Base-by-base conservation (phyloP, 2,113 vertebrate species). In the Ctenomys sociabilis region DNA sequence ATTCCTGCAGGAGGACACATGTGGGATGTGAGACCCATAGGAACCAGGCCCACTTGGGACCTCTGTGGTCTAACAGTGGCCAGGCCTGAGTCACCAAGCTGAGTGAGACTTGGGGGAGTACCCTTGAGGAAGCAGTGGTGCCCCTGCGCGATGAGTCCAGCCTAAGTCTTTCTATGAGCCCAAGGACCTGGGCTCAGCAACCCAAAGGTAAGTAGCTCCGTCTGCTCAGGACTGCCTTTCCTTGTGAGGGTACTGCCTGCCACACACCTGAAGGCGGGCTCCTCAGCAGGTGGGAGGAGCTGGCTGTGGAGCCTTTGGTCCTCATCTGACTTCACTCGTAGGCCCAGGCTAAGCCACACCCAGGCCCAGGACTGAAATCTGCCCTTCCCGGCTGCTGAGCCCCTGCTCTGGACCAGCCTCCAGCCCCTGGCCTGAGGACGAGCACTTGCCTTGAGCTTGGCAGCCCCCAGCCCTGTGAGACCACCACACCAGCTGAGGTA, bases 401-500 rank as follows among this genome's bases (percentile, higher is more conserved):
- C 57, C 13, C 43, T 16, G 12, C 28, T 68, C 70, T 5, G 32
- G 59, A 59, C 16, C 16, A 32, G 91, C 17, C 64, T 17, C 19
- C 22, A 22, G 32, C 68, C 10, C 5, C 13, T 26, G 32, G 43
- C 24, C 13, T 5, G 8, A 35, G 43, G 91, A 24, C 4, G 24
- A 43, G 40, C 6, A 2, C 1, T 1, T 24, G 72, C 43, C 73
- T 61, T 2, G 26, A 64, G 63, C 43, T 68, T 24, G 24, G 43
- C 14, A 7, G 43, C 4, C 32, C n/a, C 0, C 0, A 12, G 19
- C 26, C n/a, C 10, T 0, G 0, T 5, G 88, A 97, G 95, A 88
- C 96, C 96, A 83, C 88, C 82, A 6, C 9, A 32, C 90, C 57
- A 94, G 97, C 96, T 98, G 98, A 98, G 98, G 98, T 98, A 98